These are phyloP conservation scores for Umimayanthus chanpuru DNA, from an alignment of 92 coral and sea anemone species.

Conservation along the genomic window DNA sequence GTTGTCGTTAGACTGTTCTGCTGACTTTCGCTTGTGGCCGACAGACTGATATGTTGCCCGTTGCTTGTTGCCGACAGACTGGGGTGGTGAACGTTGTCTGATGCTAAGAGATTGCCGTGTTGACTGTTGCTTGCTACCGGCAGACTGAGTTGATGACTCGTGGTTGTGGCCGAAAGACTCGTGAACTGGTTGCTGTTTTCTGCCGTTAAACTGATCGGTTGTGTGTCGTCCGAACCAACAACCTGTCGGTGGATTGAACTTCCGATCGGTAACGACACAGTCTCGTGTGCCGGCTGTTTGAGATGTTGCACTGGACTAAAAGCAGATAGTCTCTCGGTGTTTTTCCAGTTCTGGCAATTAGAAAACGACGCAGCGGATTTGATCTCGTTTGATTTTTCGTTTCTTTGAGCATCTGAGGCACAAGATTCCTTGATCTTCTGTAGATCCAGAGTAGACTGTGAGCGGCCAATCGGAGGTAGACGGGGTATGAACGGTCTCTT, in stretches of 20 bases:
- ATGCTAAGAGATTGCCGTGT: neutral
- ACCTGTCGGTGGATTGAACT: neutral
- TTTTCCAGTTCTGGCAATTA: neutral
- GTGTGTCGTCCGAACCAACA: conserved; percentile 5
- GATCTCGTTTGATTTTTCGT: neutral
- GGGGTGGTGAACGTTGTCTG: neutral
- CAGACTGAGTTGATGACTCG: neutral
- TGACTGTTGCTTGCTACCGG: neutral
- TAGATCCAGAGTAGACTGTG: conserved; percentile 68
- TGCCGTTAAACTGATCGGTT: neutral
- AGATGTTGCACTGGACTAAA: neutral
- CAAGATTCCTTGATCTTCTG: conserved; percentile 44
- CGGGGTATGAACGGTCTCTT: conserved; percentile 53
- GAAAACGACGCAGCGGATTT: neutral
- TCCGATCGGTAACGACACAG: neutral
- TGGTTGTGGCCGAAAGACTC: neutral
- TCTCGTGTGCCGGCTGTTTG: conserved; percentile 9
- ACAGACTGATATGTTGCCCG: neutral
- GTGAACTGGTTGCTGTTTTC: no score
- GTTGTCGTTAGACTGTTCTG: neutral
- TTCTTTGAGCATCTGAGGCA: neutral
- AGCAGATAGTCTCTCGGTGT: neutral
- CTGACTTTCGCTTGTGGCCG: neutral
- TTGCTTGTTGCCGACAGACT: neutral
- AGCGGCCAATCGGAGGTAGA: conserved; percentile 71